A percentile compares a stretch with the other conserved stretches of the same genome.
phyloP scores from a whole-genome alignment of 2,113 vertebrate species.

The Paedocypris sp. region DNA sequence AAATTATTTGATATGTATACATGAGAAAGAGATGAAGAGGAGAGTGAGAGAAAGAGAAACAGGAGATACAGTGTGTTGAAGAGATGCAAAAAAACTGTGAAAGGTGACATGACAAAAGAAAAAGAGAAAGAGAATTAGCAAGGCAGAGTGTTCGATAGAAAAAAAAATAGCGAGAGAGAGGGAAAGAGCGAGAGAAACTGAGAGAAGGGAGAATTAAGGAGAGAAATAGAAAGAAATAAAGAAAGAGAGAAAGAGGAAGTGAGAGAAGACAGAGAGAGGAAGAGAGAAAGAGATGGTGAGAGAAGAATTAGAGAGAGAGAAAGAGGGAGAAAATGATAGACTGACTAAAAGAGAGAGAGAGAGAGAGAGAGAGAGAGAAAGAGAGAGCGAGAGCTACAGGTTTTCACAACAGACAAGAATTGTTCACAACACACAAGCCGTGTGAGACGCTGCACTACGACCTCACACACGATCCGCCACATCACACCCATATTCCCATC shows the following conservation, averaged over 20 bases:
- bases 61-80: too few species aligned
- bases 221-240: background rate
- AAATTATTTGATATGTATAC: too few species aligned
- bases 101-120: too few species aligned
- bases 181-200: background rate
- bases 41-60: background rate
- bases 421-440: too few species aligned
- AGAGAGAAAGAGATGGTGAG: background rate
- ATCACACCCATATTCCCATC: background rate
- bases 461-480: background rate
- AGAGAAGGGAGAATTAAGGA: background rate
- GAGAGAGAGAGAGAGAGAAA: background rate
- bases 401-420: background rate
- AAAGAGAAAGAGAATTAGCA: background rate
- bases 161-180: background rate
- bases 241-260: background rate
- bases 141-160: background rate
- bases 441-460: constrained; percentile 13
- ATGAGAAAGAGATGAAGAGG: background rate
- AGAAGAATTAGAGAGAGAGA: background rate
- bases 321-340: too few species aligned
- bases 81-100: too few species aligned
- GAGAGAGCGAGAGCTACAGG: background rate
- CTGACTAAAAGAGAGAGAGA: background rate
- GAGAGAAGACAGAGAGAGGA: background rate